Percentiles rank a stretch among this genome's conserved stretches.
These are phyloP conservation scores for Trachelipus rathkii DNA, from an alignment of 1,140 invertebrate genomes.

Conservation along the genomic window DNA sequence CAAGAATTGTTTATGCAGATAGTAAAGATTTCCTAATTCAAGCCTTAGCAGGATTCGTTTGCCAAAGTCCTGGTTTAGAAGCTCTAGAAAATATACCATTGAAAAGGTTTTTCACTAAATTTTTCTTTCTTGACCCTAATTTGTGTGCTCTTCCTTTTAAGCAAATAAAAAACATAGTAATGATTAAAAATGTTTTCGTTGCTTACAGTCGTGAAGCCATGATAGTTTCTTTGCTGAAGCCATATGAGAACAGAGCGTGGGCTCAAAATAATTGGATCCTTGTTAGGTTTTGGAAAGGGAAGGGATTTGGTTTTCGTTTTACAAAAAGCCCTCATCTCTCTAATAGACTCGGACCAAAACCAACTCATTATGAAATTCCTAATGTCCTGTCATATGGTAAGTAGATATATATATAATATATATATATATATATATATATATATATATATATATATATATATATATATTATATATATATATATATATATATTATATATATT, in stretches of 20 bases:
- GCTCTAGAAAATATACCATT: conserved; percentile 61
- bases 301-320: conserved; percentile 76
- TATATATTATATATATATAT: no score
- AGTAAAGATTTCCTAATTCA: conserved; percentile 71
- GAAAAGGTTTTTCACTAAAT: conserved; percentile 51
- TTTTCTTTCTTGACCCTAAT: conserved; percentile 1
- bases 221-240: conserved; percentile 64
- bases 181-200: not conserved
- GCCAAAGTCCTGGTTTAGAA: conserved; percentile 58
- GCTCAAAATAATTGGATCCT: conserved; percentile 81
- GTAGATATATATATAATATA: not conserved
- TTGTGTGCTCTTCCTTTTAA: not conserved
- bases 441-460: no score
- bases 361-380: conserved; percentile 35
- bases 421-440: no score
- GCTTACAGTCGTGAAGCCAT: conserved; percentile 57
- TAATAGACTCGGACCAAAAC: conserved; percentile 54
- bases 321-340: conserved; percentile 59
- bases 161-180: not conserved
- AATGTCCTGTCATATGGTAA: not conserved
- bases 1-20: conserved; percentile 68
- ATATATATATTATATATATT: no score
- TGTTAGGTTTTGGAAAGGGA: conserved; percentile 76
- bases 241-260: conserved; percentile 79
- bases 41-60: conserved; percentile 67